A percentile compares a stretch with the other conserved stretches of the same genome.
These are phyloP conservation scores for Urosaurus nigricauda DNA, from an alignment of 2,797 vertebrate species.

Conservation along the genomic window DNA sequence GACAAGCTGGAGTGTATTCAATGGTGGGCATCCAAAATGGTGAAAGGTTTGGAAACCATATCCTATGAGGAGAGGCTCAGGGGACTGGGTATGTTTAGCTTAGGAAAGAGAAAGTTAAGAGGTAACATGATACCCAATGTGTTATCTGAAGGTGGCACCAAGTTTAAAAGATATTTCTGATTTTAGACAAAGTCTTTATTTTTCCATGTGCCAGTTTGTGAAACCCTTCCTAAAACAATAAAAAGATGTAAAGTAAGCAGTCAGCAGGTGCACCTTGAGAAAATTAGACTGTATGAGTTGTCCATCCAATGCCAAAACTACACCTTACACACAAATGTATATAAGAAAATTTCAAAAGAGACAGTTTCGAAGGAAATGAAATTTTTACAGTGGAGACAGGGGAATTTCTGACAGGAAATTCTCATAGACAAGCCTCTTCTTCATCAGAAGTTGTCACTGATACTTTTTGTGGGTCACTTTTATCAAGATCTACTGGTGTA, in stretches of 20 bases:
- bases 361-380: neutral
- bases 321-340: neutral
- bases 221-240: neutral
- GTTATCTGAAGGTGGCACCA: slow-evolving; percentile 38
- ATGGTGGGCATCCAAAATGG: too few relatives aligned
- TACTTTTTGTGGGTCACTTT: neutral
- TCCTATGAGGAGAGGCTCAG: too few relatives aligned
- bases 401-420: neutral
- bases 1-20: too few relatives aligned
- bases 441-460: neutral
- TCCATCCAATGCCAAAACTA: neutral
- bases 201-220: neutral
- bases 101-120: too few relatives aligned
- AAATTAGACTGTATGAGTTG: neutral
- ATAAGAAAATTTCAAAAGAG: neutral
- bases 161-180: neutral
- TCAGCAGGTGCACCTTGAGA: neutral
- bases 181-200: slow-evolving; percentile 32
- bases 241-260: neutral
- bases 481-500: neutral
- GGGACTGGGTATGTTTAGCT: too few relatives aligned
- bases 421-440: neutral
- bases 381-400: neutral
- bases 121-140: neutral
- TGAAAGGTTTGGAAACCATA: too few relatives aligned